phyloP scores from a whole-genome alignment of 1,140 invertebrate genomes.

The Papilio polyxenes region DNA sequence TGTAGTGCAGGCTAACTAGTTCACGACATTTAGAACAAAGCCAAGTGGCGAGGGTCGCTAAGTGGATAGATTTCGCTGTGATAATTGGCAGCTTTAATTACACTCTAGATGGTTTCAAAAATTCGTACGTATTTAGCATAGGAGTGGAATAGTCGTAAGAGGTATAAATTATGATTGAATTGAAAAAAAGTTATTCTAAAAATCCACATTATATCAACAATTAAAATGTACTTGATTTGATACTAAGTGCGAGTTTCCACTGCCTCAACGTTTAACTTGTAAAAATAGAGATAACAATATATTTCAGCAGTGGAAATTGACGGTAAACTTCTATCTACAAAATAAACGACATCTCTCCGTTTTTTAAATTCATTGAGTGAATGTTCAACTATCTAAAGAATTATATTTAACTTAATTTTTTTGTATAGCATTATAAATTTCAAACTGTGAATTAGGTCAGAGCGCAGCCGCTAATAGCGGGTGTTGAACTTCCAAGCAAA shows the following conservation, averaged over 20 bases:
- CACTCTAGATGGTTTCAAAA: not conserved
- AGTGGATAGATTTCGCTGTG: conserved; percentile 10
- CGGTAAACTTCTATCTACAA: too few relatives aligned
- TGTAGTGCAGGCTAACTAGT: not conserved
- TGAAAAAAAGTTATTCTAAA: too few relatives aligned
- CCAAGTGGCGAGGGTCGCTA: not conserved
- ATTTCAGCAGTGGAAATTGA: too few relatives aligned
- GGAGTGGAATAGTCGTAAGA: not conserved
- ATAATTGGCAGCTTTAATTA: not conserved
- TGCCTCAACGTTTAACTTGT: too few relatives aligned
- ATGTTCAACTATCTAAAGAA: not conserved
- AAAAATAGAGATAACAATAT: too few relatives aligned
- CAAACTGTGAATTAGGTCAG: conserved; percentile 8
- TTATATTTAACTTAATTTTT: not conserved
- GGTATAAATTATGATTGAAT: too few relatives aligned
- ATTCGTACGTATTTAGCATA: not conserved
- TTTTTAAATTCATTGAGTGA: too few relatives aligned
- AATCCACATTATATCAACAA: not conserved
- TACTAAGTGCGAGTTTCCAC: too few relatives aligned
- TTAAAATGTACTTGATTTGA: not conserved
- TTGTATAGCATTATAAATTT: not conserved
- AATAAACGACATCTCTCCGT: too few relatives aligned
- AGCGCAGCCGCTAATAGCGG: conserved; percentile 2
- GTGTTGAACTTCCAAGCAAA: conserved; percentile 23
- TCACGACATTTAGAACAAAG: conserved; percentile 33